phyloP scores from a whole-genome alignment of 2,797 vertebrate genomes.

The Lycodopsis pacificus region DNA sequence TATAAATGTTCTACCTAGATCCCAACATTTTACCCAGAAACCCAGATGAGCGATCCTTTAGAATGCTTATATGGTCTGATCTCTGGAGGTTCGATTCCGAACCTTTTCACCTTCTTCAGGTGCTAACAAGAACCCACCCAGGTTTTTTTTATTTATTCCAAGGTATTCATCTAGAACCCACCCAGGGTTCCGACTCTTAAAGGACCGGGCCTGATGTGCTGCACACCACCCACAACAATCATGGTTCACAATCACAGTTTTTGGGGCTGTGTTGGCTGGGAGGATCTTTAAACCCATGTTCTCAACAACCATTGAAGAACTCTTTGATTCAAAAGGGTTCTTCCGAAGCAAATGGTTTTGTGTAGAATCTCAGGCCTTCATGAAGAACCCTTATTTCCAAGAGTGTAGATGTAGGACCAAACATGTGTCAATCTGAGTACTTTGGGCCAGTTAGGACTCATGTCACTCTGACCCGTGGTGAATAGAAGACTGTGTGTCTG shows the following conservation, averaged over 20 bases:
- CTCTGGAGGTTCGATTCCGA: not conserved
- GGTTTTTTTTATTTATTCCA: not conserved
- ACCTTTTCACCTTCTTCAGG: not conserved
- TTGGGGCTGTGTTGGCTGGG: not conserved
- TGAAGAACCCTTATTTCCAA: too few relatives aligned
- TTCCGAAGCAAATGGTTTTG: not conserved
- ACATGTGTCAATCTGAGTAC: not conserved
- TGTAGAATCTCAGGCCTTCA: not conserved
- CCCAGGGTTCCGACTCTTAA: not conserved
- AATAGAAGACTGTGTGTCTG: conserved; percentile 10
- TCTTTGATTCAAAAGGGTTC: not conserved
- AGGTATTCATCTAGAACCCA: not conserved
- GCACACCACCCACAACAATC: not conserved
- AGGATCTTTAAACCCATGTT: not conserved
- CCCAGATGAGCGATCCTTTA: too few relatives aligned
- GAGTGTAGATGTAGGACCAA: not conserved
- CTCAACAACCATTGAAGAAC: not conserved
- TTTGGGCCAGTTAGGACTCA: not conserved
- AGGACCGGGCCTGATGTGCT: not conserved
- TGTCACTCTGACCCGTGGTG: not conserved
- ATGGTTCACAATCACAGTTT: not conserved
- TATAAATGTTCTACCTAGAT: too few relatives aligned
- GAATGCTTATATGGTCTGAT: not conserved
- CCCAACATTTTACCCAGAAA: not conserved
- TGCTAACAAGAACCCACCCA: not conserved